Conservation (phyloP, 2,797 vertebrate species). For the Acrocephalus scirpaceus region DNA sequence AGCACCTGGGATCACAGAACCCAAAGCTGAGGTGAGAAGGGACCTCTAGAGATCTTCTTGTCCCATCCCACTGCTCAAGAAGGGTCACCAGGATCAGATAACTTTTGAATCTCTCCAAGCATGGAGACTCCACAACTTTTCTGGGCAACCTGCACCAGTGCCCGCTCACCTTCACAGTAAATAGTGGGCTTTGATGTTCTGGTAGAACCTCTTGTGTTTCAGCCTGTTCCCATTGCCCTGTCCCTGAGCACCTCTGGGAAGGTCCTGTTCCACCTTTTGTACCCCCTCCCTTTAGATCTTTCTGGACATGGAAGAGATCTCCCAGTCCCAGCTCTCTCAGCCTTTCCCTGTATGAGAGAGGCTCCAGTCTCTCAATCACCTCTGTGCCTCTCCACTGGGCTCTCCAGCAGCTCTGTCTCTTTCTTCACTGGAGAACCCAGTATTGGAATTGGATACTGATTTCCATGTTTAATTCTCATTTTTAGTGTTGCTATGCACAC, state of each 20-base stretch:
- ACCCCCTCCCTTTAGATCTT: neutral
- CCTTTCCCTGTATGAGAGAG: neutral
- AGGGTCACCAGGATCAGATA: neutral
- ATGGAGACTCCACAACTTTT: neutral
- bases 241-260: neutral
- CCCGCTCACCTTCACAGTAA: neutral
- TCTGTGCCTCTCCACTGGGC: neutral
- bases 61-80: neutral
- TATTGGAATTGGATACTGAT: neutral
- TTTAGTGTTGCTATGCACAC: neutral
- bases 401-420: neutral
- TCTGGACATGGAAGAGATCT: neutral
- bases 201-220: neutral
- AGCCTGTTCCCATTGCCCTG: neutral
- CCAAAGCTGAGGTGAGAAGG: neutral
- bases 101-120: neutral
- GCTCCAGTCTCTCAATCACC: neutral
- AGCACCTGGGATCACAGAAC: neutral
- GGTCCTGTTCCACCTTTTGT: neutral
- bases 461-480: neutral
- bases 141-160: neutral
- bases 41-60: neutral
- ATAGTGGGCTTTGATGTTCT: neutral
- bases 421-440: neutral
- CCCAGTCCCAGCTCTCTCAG: neutral